A percentile compares a stretch with the other conserved stretches of the same genome.
These are phyloP conservation scores for Gadus macrocephalus DNA, from an alignment of 2,113 vertebrate species.

Conservation along the genomic window DNA sequence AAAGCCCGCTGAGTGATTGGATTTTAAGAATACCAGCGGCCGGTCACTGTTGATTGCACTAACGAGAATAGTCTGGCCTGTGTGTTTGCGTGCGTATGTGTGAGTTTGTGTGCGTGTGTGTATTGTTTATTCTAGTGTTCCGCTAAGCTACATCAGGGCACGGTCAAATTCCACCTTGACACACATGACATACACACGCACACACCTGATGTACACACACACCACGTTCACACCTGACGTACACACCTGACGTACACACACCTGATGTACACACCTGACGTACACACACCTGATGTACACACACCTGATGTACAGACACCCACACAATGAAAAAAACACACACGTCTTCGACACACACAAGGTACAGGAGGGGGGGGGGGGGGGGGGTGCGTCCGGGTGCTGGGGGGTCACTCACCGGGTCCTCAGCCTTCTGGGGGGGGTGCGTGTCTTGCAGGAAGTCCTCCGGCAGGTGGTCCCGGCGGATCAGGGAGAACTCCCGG, in stretches of 20 bases:
- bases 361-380: too few species aligned
- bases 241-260: too few species aligned
- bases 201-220: slow-evolving; percentile 13
- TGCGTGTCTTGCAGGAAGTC: slow-evolving; percentile 80
- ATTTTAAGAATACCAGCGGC: slow-evolving; percentile 18
- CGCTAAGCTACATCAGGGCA: slow-evolving; percentile 36
- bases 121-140: slow-evolving; percentile 21
- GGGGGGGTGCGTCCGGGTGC: too few species aligned
- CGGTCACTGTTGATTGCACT: slow-evolving; percentile 33
- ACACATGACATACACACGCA: slow-evolving; percentile 11
- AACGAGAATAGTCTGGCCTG: neutral
- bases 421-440: slow-evolving; percentile 82
- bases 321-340: too few species aligned
- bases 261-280: too few species aligned
- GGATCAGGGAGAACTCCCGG: slow-evolving; percentile 90
- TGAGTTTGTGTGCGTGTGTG: slow-evolving; percentile 10
- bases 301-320: too few species aligned
- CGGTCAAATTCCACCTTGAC: slow-evolving; percentile 29
- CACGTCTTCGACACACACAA: too few species aligned
- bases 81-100: neutral
- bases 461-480: slow-evolving; percentile 83
- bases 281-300: too few species aligned
- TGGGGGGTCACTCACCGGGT: slow-evolving; percentile 75
- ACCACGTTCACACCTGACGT: neutral
- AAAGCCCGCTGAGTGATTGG: slow-evolving; percentile 49